A percentile compares a stretch with the other conserved stretches of the same genome.
phyloP scores from a whole-genome alignment of 2,113 vertebrate species.

The Corythornis madagascariensis region DNA sequence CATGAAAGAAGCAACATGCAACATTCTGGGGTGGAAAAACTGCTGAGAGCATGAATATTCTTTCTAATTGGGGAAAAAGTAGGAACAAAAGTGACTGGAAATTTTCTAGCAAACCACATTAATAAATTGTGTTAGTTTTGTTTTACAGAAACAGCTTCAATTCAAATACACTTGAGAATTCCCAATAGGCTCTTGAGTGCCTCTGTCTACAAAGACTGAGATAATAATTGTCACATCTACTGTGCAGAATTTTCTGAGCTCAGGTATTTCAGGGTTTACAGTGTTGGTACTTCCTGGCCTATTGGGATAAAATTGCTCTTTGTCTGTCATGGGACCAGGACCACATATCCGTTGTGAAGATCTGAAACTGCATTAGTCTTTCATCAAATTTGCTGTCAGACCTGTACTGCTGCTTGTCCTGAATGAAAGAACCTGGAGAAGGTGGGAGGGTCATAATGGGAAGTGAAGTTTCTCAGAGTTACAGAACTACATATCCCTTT shows the following conservation, averaged over 20 bases:
- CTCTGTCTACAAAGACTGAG: background rate
- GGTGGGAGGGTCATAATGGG: background rate
- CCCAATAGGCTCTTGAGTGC: background rate
- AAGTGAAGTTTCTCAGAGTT: background rate
- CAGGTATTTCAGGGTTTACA: background rate
- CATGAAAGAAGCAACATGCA: background rate
- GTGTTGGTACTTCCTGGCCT: background rate
- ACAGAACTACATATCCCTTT: background rate
- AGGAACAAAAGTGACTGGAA: background rate
- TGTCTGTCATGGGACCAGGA: background rate
- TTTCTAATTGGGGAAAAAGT: background rate
- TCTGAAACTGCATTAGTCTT: background rate
- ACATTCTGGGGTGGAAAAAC: background rate
- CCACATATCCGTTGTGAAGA: background rate
- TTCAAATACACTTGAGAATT: background rate
- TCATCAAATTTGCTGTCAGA: background rate
- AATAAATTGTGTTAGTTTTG: background rate
- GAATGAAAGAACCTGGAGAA: background rate
- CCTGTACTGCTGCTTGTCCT: background rate
- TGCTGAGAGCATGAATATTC: background rate
- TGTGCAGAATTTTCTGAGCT: background rate
- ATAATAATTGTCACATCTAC: background rate
- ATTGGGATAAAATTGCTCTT: background rate
- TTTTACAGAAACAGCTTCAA: background rate
- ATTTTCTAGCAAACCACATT: background rate